These are phyloP conservation scores for Andrena fulva DNA, from an alignment of 2,888 invertebrate species.

Conservation along the genomic window DNA sequence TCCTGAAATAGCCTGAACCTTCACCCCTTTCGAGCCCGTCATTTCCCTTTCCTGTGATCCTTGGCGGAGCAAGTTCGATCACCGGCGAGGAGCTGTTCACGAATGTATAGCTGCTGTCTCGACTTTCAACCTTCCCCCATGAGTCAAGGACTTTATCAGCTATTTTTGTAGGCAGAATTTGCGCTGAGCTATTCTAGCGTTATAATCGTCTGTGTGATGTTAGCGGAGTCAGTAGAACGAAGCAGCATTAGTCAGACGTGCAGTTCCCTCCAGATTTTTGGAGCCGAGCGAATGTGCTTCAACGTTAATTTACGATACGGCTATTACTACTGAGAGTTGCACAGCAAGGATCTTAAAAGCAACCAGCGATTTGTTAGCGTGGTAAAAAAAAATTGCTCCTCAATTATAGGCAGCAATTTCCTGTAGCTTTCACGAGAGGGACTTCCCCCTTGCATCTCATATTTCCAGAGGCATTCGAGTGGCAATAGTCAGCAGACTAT, in stretches of 20 bases:
- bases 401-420: too few relatives aligned
- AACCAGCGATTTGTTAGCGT: background rate
- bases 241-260: background rate
- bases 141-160: too few relatives aligned
- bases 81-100: background rate
- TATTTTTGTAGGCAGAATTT: background rate
- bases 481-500: background rate
- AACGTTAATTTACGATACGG: background rate
- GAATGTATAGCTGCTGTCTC: background rate
- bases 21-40: slow-evolving; percentile 47
- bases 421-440: background rate
- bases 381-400: background rate
- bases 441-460: background rate
- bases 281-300: background rate
- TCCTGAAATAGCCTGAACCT: slow-evolving; percentile 68
- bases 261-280: background rate
- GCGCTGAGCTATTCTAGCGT: background rate
- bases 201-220: background rate
- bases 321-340: background rate
- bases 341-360: background rate
- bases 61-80: slow-evolving; percentile 55
- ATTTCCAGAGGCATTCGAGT: background rate
- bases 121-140: background rate
- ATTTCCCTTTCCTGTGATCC: slow-evolving; percentile 59
- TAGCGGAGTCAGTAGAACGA: background rate